A percentile compares a stretch with the other conserved stretches of the same genome.
These are phyloP conservation scores for Thaumatotibia leucotreta DNA, from an alignment of 1,140 invertebrate species.

Conservation along the genomic window DNA sequence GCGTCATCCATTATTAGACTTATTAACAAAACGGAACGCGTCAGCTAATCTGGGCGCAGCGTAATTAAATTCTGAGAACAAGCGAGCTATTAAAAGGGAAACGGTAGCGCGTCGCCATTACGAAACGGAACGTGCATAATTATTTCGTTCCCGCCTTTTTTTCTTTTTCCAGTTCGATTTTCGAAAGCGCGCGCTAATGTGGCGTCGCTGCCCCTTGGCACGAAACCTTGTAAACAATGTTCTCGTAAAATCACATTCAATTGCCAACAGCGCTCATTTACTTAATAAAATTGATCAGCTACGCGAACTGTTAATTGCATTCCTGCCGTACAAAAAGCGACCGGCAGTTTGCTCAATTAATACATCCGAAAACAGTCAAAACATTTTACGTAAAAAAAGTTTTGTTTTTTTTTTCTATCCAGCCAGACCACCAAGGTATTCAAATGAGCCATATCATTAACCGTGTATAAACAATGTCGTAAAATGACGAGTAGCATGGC, in stretches of 20 bases:
- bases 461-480: slow-evolving; percentile 62
- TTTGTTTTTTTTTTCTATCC: slow-evolving; percentile 33
- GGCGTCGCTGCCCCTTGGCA: slow-evolving; percentile 57
- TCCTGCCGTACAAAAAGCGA: slow-evolving; percentile 15
- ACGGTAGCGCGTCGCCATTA: slow-evolving; percentile 73
- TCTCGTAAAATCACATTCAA: slow-evolving; percentile 72
- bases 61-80: slow-evolving; percentile 74
- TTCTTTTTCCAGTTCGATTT: slow-evolving; percentile 63
- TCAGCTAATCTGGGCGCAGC: slow-evolving; percentile 60
- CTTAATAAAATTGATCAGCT: slow-evolving; percentile 49
- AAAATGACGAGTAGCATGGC: slow-evolving; percentile 62
- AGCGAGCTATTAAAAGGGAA: slow-evolving; percentile 68
- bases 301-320: slow-evolving; percentile 49
- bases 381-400: slow-evolving; percentile 28
- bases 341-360: background rate
- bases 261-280: slow-evolving; percentile 47
- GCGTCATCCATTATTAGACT: slow-evolving; percentile 65
- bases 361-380: slow-evolving; percentile 7
- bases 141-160: slow-evolving; percentile 74
- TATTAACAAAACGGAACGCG: slow-evolving; percentile 71
- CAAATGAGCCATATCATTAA: slow-evolving; percentile 66
- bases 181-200: slow-evolving; percentile 66
- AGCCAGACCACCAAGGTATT: slow-evolving; percentile 65
- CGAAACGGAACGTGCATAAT: slow-evolving; percentile 74
- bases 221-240: slow-evolving; percentile 68